A percentile compares a stretch with the other conserved stretches of the same genome.
These are phyloP conservation scores for Astur gentilis DNA, from an alignment of 2,113 vertebrate genomes.

Conservation along the genomic window DNA sequence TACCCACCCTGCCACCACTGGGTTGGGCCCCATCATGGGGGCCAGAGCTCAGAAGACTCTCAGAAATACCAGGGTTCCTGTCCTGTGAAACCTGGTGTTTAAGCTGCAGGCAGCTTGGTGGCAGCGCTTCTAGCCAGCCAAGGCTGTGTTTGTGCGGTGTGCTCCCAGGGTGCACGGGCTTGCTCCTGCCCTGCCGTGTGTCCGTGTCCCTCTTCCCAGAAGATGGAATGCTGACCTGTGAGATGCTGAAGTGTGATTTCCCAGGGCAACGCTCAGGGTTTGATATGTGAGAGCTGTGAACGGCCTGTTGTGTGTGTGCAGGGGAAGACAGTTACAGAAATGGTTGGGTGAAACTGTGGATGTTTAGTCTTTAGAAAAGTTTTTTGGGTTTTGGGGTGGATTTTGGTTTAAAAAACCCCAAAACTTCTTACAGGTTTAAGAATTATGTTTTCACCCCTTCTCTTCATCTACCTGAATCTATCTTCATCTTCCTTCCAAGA, in stretches of 20 bases:
- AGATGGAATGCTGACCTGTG: neutral
- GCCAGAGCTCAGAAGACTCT: neutral
- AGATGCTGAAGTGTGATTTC: neutral
- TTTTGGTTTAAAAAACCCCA: neutral
- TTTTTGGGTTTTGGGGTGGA: neutral
- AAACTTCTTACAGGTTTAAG: neutral
- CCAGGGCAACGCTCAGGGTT: neutral
- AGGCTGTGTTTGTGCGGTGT: neutral
- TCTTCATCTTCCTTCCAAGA: neutral
- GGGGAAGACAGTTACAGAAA: neutral
- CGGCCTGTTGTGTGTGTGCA: rapidly evolving
- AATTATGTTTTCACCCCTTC: neutral
- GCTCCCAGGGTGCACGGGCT: neutral
- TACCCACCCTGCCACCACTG: neutral
- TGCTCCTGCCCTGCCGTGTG: neutral
- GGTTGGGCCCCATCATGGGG: neutral
- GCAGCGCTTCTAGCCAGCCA: neutral
- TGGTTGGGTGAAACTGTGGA: neutral
- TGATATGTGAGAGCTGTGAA: neutral
- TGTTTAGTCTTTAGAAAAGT: neutral
- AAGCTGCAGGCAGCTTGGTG: neutral
- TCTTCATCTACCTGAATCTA: neutral
- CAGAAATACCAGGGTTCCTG: neutral
- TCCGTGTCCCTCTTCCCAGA: neutral
- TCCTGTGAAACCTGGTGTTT: rapidly evolving